phyloP scores from a whole-genome alignment of 2,888 invertebrate genomes.

The Eurois occulta region DNA sequence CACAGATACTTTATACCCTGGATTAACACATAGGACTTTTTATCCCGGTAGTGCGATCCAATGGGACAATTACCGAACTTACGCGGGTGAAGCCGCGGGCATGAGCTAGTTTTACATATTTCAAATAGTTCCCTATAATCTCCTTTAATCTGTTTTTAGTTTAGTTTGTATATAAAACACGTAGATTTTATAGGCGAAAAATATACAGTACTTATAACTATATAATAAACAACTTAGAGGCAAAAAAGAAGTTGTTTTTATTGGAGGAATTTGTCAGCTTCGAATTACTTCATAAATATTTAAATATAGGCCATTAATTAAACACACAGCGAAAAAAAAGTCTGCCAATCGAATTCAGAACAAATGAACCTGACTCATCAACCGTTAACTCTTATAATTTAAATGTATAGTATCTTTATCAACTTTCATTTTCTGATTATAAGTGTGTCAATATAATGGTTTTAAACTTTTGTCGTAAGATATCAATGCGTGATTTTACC shows the following conservation, averaged over 20 bases:
- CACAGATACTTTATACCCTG: too few relatives aligned
- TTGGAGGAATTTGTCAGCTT: background rate
- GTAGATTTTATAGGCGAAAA: background rate
- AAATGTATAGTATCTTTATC: constrained; percentile 27
- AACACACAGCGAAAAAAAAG: background rate
- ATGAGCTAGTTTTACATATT: too few relatives aligned
- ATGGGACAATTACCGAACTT: too few relatives aligned
- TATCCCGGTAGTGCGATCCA: too few relatives aligned
- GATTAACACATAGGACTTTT: too few relatives aligned
- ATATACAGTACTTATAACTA: too few relatives aligned
- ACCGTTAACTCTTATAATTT: constrained; percentile 40
- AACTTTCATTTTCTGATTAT: constrained; percentile 57
- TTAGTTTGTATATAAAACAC: too few relatives aligned
- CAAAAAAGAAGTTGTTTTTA: background rate
- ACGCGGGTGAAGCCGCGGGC: too few relatives aligned
- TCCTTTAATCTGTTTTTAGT: too few relatives aligned
- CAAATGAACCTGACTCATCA: constrained; percentile 27
- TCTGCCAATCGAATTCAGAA: constrained; percentile 8
- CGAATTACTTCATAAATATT: background rate
- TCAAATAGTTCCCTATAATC: too few relatives aligned
- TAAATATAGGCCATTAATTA: background rate
- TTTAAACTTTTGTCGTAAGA: constrained; percentile 39
- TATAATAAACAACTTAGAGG: background rate
- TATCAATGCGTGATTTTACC: constrained; percentile 49
- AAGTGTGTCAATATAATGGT: constrained; percentile 57